Evolutionary conservation across 92 coral and sea anemone genomes (phyloP).

Genomic region (Epizoanthus ramosus): DNA sequence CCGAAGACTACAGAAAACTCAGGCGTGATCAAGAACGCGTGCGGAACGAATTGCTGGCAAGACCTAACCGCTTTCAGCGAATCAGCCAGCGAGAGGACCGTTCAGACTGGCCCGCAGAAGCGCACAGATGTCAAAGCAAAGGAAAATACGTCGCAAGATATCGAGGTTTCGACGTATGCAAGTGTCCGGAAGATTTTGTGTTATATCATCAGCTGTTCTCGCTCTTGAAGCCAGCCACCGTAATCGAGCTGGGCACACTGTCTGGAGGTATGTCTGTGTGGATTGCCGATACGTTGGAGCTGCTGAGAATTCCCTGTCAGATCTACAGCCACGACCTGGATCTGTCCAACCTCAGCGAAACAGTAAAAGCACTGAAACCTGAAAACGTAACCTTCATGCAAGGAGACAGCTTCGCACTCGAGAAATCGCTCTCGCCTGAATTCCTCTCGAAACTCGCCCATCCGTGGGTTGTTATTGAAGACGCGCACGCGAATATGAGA

Average conservation of each 20-base stretch:
- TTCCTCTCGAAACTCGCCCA: constrained; percentile 44
- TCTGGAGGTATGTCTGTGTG: constrained; percentile 54
- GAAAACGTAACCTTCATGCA: constrained; percentile 45
- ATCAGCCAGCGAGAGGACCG: constrained; percentile 50
- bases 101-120: constrained; percentile 36
- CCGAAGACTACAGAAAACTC: constrained; percentile 35
- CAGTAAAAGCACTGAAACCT: constrained; percentile 40
- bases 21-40: constrained; percentile 12
- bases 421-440: constrained; percentile 39
- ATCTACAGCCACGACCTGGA: constrained; percentile 37
- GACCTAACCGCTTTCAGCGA: constrained; percentile 40
- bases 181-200: constrained; percentile 52
- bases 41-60: constrained; percentile 26
- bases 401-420: constrained; percentile 46
- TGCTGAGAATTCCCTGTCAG: constrained; percentile 21
- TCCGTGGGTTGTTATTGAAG: constrained; percentile 54
- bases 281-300: constrained; percentile 44
- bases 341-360: constrained; percentile 34
- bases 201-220: constrained; percentile 43
- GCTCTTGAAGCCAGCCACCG: constrained; percentile 32
- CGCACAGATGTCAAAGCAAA: background rate
- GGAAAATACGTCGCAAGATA: constrained; percentile 38
- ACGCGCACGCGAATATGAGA: constrained; percentile 45
- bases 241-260: constrained; percentile 54
- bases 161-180: constrained; percentile 50